Percentiles rank a stretch among this genome's conserved stretches.
Evolutionary conservation across 1,140 invertebrate genomes (phyloP).

Genomic region (Hyposmocoma kahamanoa): DNA sequence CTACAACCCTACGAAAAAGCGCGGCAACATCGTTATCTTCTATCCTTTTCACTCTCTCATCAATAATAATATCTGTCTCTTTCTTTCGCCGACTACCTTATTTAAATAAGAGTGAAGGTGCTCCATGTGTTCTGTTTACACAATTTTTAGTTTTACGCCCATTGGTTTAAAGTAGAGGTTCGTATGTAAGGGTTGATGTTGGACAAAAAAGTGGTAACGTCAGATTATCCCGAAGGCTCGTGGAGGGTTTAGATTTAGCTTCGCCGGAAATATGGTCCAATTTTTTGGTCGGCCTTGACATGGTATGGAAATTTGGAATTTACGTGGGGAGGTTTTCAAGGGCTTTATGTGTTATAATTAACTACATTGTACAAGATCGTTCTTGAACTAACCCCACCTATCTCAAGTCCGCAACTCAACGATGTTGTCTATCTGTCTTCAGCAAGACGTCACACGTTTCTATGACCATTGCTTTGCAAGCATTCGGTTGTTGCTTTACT

Average conservation of each 20-base stretch:
- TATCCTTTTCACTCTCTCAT: conserved; percentile 33
- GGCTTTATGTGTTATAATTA: too few relatives aligned
- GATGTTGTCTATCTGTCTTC: too few relatives aligned
- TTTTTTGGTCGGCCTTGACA: conserved; percentile 29
- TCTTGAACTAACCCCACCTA: too few relatives aligned
- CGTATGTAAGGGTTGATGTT: conserved; percentile 13
- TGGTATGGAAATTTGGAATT: conserved; percentile 13
- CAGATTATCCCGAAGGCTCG: conserved; percentile 50
- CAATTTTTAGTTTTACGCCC: conserved; percentile 29
- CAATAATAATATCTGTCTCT: conserved; percentile 31
- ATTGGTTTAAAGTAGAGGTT: conserved; percentile 23
- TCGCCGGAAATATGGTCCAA: conserved; percentile 46
- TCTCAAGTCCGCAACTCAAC: too few relatives aligned
- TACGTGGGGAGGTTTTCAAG: too few relatives aligned
- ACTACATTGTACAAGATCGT: too few relatives aligned
- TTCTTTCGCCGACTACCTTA: conserved; percentile 60
- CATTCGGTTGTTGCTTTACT: too few relatives aligned
- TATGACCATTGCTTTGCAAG: too few relatives aligned
- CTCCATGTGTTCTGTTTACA: conserved; percentile 16
- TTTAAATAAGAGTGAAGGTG: conserved; percentile 66
- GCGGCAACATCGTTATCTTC: conserved; percentile 48
- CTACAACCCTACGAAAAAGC: conserved; percentile 41
- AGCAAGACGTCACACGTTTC: too few relatives aligned
- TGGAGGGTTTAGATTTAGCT: conserved; percentile 22
- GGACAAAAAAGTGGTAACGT: conserved; percentile 46